Evolutionary conservation across 2,888 invertebrate species (phyloP), one percentile per base, ranked within the genome.

Genomic region (Piscicola geometra): DNA sequence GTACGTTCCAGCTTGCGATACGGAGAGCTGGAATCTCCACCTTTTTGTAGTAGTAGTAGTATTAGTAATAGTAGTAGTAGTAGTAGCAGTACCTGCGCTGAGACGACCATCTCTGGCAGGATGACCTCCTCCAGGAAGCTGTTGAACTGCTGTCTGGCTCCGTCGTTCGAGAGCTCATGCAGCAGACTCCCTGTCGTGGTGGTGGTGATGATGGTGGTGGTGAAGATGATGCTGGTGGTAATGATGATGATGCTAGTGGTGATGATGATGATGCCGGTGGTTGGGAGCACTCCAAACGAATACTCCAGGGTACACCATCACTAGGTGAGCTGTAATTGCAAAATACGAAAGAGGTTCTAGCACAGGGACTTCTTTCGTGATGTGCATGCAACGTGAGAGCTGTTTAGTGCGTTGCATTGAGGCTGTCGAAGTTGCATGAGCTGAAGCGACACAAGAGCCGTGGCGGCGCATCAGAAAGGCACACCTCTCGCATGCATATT

Each of bases 131-230:
- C 98, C 1, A 99, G 89, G 85, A 97, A 99, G 21, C 91, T 90
- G 85, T 95, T 94, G 86, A 99, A 99, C 85, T 98, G 97, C 79
- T 92, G 90, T 1, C 96, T 90, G 0, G 99, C 99, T n/a, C 99
- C 99, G 86, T 99, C 99, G 87, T 99, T 99, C 66, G 96, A 96
- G 71, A 99, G 87, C 87, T 99, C 99, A 86, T 99, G 99, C 76
- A 99, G 89, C 75, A 99, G 89, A 72, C 96, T 97, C 82, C 93
- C 85, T 86, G 80, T 56, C 2, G 25, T 33, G 18, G n/a, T 5
- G 30, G 12, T 15, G 21, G 18, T 25, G 69, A 12, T 15, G 64
- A 12, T 9, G n/a, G n/a, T n/a, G n/a, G n/a, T n/a, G n/a, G n/a
- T n/a, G n/a, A n/a, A n/a, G n/a, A n/a, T n/a, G n/a, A n/a, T n/a